Evolutionary conservation across 2,797 vertebrate genomes (phyloP).

Genomic region (Gallinago nigripennis): DNA sequence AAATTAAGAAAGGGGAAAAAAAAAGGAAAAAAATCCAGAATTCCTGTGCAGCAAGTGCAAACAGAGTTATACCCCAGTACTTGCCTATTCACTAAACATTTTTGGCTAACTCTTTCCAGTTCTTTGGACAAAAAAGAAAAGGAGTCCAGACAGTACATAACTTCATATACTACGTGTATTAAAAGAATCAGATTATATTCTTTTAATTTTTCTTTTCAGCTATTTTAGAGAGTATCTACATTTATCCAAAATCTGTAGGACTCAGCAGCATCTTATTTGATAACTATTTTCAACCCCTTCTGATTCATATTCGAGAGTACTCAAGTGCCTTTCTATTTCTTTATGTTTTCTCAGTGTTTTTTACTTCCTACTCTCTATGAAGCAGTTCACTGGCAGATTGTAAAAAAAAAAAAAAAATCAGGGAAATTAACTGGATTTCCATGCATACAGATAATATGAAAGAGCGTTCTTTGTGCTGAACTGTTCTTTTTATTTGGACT

Average conservation of each 20-base stretch:
- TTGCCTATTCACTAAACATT: neutral
- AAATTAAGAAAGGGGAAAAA: neutral
- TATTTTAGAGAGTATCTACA: neutral
- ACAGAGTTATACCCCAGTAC: neutral
- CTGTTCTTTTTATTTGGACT: neutral
- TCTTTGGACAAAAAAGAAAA: neutral
- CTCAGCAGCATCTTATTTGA: neutral
- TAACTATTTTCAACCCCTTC: neutral
- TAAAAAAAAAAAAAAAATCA: neutral
- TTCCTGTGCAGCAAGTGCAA: neutral
- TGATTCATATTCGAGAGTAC: neutral
- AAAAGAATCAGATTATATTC: neutral
- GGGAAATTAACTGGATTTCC: conserved; percentile 15
- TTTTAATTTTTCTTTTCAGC: neutral
- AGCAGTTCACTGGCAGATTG: neutral
- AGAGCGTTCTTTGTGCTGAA: neutral
- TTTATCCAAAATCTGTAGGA: neutral
- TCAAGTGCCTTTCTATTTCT: neutral
- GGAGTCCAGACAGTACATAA: neutral
- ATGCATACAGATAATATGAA: neutral
- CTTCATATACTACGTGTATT: no score
- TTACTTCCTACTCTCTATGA: neutral
- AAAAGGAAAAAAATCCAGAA: no score
- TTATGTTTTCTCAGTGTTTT: neutral
- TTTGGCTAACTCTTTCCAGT: neutral